These are phyloP conservation scores for Drosophila orena DNA, from an alignment of 1,140 invertebrate species.

Conservation along the genomic window DNA sequence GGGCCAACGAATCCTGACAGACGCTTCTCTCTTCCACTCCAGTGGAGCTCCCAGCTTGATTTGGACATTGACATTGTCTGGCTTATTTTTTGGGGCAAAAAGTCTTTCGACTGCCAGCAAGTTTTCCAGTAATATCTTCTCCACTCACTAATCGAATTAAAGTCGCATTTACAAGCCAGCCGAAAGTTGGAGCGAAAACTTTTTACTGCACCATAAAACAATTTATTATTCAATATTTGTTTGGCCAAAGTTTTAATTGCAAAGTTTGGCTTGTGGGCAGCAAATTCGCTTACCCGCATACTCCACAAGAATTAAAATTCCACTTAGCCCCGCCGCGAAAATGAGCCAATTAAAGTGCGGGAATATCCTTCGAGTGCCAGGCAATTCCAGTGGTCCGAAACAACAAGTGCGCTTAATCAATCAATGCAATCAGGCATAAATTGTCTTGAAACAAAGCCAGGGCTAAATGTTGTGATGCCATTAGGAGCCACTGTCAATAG, in stretches of 20 bases:
- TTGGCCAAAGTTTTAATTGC: slow-evolving; percentile 65
- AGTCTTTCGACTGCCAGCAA: slow-evolving; percentile 10
- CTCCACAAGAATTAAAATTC: slow-evolving; percentile 35
- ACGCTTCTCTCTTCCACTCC: slow-evolving; percentile 31
- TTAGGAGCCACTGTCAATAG: slow-evolving; percentile 70
- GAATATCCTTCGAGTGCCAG: slow-evolving; percentile 21
- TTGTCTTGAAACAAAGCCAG: slow-evolving; percentile 77
- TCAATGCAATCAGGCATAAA: slow-evolving; percentile 82
- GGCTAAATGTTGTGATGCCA: slow-evolving; percentile 80
- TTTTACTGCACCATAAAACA: slow-evolving; percentile 57
- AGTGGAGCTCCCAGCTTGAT: slow-evolving; percentile 25
- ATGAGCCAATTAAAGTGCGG: slow-evolving; percentile 60
- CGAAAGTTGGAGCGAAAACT: slow-evolving; percentile 27
- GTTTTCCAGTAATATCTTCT: slow-evolving; percentile 13
- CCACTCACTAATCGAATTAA: slow-evolving; percentile 40
- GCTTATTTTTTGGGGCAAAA: slow-evolving; percentile 1
- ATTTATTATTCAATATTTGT: slow-evolving; percentile 75
- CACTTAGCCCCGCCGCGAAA: slow-evolving; percentile 13
- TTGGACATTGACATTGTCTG: slow-evolving; percentile 58
- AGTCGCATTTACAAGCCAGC: slow-evolving; percentile 6
- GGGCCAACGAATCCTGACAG: slow-evolving; percentile 14
- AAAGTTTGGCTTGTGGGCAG: slow-evolving; percentile 52
- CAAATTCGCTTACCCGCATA: slow-evolving; percentile 7
- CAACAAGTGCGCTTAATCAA: slow-evolving; percentile 78
- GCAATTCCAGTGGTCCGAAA: slow-evolving; percentile 20